Base-by-base conservation (phyloP, 2,888 invertebrate genomes). In the Priocnemis perturbator region DNA sequence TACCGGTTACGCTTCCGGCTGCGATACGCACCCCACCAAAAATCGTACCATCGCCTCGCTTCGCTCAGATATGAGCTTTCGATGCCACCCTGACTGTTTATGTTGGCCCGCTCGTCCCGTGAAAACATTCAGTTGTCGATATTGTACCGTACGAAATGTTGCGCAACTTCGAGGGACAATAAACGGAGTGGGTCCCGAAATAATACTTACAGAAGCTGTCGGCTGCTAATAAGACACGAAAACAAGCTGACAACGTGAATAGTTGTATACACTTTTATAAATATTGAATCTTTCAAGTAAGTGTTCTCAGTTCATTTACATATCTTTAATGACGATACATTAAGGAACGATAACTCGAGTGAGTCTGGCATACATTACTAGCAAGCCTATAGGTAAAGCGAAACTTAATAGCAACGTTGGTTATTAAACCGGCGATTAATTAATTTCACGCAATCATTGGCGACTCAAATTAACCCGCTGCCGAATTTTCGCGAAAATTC, bases 401-500 rank as follows among this genome's bases (percentile, higher is more conserved):
- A 37, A 37, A 37, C 37, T 11, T 37, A 37, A 37, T 3, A 3
- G 37, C 11, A 3, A 9, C 37, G 4, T 37, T 1, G 37, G 37
- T 77, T 71, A 77, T 74, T 69, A 74, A 77, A 74, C 60, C 67
- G 56, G 60, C 7, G 60, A 61, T 66, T 64, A 67, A 73, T 67
- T 67, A 71, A 62, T 63, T 50, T 47, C 53, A 52, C 74, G 58
- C 68, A 74, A 74, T 68, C 60, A 37, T 64, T 58, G 63, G 55
- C 68, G 63, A 63, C 56, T 57, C 69, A 73, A 67, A 68, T 70
- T 68, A 64, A 65, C 62, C 62, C 45, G 67, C 58, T 23, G 58
- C 19, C 19, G 64, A 64, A 64, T 64, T 67, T 63, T 67, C 57
- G 47, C 47, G 68, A 57, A 62, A 66, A 66, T 61, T 64, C 61